Conservation (phyloP, 2,888 invertebrate genomes). For the Euclidia mi region DNA sequence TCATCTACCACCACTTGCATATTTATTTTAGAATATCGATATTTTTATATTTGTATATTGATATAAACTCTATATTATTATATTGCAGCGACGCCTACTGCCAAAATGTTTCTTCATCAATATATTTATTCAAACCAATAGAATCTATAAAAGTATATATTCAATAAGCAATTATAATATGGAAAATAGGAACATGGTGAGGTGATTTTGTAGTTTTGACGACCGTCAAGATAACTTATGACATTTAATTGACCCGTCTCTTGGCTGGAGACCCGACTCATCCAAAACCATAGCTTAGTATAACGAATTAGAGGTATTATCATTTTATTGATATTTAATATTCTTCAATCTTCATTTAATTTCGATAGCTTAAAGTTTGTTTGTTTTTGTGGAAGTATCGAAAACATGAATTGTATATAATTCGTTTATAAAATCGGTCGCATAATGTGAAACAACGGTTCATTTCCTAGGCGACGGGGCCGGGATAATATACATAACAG, state of each 20-base stretch:
- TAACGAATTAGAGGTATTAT: background rate
- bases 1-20: background rate
- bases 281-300: background rate
- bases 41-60: constrained; percentile 20
- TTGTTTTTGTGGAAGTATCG: background rate
- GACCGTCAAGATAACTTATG: constrained; percentile 14
- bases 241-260: background rate
- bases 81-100: constrained; percentile 34
- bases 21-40: constrained; percentile 8
- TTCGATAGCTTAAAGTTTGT: background rate
- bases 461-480: constrained; percentile 33
- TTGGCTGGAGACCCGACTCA: background rate
- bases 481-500: constrained; percentile 37
- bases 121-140: constrained; percentile 14
- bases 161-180: constrained; percentile 41
- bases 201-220: constrained; percentile 22
- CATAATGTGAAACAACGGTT: constrained; percentile 7
- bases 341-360: background rate
- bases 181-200: constrained; percentile 36
- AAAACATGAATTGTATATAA: background rate
- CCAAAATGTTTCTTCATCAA: constrained; percentile 38
- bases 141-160: constrained; percentile 30
- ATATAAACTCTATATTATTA: constrained; percentile 17
- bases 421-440: constrained; percentile 1
- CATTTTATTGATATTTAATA: background rate